Evolutionary conservation across 2,888 invertebrate genomes (phyloP), one percentile per base, ranked within the genome.

Genomic region (Drosophila meridiana): DNA sequence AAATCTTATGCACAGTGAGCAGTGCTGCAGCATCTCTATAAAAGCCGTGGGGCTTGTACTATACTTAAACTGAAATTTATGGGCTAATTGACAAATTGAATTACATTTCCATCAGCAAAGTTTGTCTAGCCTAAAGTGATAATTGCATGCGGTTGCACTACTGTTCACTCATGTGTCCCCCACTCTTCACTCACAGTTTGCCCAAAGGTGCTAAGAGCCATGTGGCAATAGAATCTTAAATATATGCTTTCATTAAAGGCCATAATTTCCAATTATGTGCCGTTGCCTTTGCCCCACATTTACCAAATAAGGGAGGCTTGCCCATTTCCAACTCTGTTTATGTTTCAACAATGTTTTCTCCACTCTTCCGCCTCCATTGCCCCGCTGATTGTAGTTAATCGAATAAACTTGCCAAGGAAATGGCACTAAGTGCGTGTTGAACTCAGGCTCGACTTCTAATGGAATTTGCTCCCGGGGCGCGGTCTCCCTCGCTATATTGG

Each of bases 341-440:
- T 45, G 50, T 48, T 58, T 30, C n/a, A n/a, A 47, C 53, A 52
- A 57, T 48, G 45, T 32, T 30, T 48, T 60, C 42, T 20, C 61
- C 42, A 38, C n/a, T 30, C 32, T 5, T 14, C 32, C 42, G 28
- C 40, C 67, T 57, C 56, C 55, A 53, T 45, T 20, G 20, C 63
- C 32, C 67, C 72, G 59, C 80, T 82, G 85, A 80, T 80, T 80
- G 83, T 83, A 68, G 90, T 86, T 90, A 87, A 87, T 87, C 87
- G 87, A 87, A 87, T 87, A 88, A 90, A 83, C 82, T 90, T 81
- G 76, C 86, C 69, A 69, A 84, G 84, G 88, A 84, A 84, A 86
- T 83, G 86, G 76, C 74, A 73, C 70, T 80, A 82, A 87, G 85
- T 87, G 87, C 80, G 84, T 87, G 87, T 78, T 82, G 87, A 70